Evolutionary conservation across 1,140 invertebrate genomes (phyloP).

Genomic region (Bombus sylvicola): DNA sequence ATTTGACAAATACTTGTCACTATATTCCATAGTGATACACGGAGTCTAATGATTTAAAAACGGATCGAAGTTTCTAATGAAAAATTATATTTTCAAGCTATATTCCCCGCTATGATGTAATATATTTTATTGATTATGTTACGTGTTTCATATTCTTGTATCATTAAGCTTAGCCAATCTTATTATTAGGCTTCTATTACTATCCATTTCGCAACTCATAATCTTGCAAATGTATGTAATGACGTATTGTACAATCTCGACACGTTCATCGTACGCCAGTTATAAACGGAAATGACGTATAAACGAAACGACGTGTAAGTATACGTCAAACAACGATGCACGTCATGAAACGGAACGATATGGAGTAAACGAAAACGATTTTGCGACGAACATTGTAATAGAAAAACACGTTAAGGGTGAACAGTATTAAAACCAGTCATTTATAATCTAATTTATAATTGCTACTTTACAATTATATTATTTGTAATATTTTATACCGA

Average conservation of each 20-base stretch:
- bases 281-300: constrained; percentile 5
- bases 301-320: neutral
- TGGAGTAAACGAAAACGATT: neutral
- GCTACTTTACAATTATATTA: no score
- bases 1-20: no score
- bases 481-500: no score
- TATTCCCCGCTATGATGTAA: neutral
- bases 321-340: neutral
- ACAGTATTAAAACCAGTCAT: no score
- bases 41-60: no score
- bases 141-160: neutral
- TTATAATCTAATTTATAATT: no score
- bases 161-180: neutral
- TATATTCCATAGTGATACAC: no score
- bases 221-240: neutral
- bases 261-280: neutral
- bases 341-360: neutral
- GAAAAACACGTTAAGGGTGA: no score
- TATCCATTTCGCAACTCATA: neutral
- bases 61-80: no score
- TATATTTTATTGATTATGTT: neutral
- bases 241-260: neutral
- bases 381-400: neutral
- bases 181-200: neutral
- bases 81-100: no score